A percentile compares a stretch with the other conserved stretches of the same genome.
phyloP scores from a whole-genome alignment of 2,888 invertebrate genomes.

The Corythucha ciliata region DNA sequence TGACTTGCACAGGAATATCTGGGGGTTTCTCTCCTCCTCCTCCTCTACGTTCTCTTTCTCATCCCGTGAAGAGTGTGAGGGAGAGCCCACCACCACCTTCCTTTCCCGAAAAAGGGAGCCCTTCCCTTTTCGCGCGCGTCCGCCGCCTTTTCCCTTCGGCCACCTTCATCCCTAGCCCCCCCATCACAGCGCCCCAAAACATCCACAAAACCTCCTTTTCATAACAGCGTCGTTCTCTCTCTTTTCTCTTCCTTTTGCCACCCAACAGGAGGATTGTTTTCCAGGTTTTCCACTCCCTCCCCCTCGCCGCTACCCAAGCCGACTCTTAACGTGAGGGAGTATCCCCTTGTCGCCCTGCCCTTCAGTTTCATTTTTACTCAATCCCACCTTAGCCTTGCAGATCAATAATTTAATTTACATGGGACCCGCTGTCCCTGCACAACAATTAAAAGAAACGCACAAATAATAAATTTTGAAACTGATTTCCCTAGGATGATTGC shows the following conservation, averaged over 20 bases:
- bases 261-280: conserved; percentile 23
- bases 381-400: conserved; percentile 23
- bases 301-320: neutral
- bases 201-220: neutral
- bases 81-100: too few relatives aligned
- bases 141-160: neutral
- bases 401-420: conserved; percentile 28
- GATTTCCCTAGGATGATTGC: too few relatives aligned
- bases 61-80: too few relatives aligned
- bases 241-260: conserved; percentile 4
- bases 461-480: too few relatives aligned
- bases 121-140: conserved; percentile 6
- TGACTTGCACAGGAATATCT: conserved; percentile 20
- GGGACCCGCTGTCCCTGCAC: conserved; percentile 17
- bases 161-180: neutral
- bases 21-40: conserved; percentile 9
- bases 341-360: conserved; percentile 5
- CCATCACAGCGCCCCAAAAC: neutral
- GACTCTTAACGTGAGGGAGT: neutral
- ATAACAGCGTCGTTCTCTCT: neutral
- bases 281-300: conserved; percentile 8
- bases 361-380: conserved; percentile 22
- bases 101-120: too few relatives aligned
- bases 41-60: neutral
- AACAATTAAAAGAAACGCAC: conserved; percentile 21